Percentiles rank a stretch among this genome's conserved stretches.
These are phyloP conservation scores for Agrilus planipennis DNA, from an alignment of 1,140 invertebrate species.

Conservation along the genomic window DNA sequence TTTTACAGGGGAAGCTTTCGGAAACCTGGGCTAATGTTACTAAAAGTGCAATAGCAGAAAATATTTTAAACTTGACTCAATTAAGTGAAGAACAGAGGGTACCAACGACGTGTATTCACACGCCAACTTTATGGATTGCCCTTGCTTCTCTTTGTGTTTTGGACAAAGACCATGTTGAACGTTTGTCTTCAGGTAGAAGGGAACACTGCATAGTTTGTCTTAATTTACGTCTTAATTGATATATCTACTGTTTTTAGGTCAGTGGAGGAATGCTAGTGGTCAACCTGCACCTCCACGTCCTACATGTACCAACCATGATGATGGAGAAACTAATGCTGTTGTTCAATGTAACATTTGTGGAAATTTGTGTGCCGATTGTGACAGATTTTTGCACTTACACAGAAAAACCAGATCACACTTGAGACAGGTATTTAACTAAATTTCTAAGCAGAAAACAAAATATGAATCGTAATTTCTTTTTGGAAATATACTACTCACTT, in stretches of 20 bases:
- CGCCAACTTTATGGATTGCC: slow-evolving; percentile 82
- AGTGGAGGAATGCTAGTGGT: slow-evolving; percentile 50
- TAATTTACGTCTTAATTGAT: neutral
- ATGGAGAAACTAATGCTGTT: slow-evolving; percentile 86
- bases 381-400: slow-evolving; percentile 87
- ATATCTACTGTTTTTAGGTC: slow-evolving; percentile 43
- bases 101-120: slow-evolving; percentile 64
- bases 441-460: too few species aligned
- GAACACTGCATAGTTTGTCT: neutral
- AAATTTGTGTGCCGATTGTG: slow-evolving; percentile 90
- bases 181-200: slow-evolving; percentile 35
- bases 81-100: slow-evolving; percentile 61
- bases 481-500: neutral
- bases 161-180: slow-evolving; percentile 82
- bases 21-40: slow-evolving; percentile 77
- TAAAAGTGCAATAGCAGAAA: slow-evolving; percentile 83
- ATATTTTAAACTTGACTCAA: slow-evolving; percentile 75
- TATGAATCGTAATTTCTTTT: neutral
- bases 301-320: slow-evolving; percentile 93
- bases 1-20: slow-evolving; percentile 69
- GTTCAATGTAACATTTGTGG: slow-evolving; percentile 87
- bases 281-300: slow-evolving; percentile 53
- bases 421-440: slow-evolving; percentile 55
- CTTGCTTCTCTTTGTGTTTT: slow-evolving; percentile 87
- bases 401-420: slow-evolving; percentile 75